Percentiles rank a stretch among this genome's conserved stretches.
These are phyloP conservation scores for Propithecus coquereli DNA, from an alignment of 2,113 vertebrate genomes.

Conservation along the genomic window DNA sequence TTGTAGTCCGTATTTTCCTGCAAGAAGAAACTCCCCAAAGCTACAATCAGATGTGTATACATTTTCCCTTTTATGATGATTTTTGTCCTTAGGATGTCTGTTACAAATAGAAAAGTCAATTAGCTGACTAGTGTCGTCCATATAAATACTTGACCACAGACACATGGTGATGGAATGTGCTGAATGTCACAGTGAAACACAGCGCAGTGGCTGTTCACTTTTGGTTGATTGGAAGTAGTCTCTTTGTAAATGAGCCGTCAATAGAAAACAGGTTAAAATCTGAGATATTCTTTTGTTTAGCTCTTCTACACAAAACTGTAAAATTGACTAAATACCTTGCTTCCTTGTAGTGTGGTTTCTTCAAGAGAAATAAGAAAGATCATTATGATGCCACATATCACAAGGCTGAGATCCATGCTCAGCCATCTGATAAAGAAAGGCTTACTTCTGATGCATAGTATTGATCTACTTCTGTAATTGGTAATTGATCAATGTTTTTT, in stretches of 20 bases:
- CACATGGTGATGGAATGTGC: not conserved
- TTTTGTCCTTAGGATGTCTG: not conserved
- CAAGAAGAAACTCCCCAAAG: not conserved
- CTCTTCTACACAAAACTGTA: slow-evolving; percentile 57
- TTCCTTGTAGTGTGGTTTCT: slow-evolving; percentile 99
- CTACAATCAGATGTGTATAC: not conserved
- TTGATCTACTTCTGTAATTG: slow-evolving; percentile 90
- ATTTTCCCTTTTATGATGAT: not conserved
- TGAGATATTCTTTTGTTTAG: slow-evolving; percentile 62
- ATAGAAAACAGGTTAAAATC: slow-evolving; percentile 11
- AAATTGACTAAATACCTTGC: slow-evolving; percentile 88
- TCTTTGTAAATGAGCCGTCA: slow-evolving; percentile 15
- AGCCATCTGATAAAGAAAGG: slow-evolving; percentile 99
- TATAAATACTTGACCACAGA: not conserved
- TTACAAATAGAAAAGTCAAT: slow-evolving; percentile 18
- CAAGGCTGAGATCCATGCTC: slow-evolving; percentile 99
- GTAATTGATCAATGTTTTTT: slow-evolving; percentile 88
- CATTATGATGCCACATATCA: slow-evolving; percentile 96
- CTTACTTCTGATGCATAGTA: slow-evolving; percentile 97
- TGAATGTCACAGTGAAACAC: not conserved
- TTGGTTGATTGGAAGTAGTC: not conserved
- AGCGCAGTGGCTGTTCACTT: not conserved
- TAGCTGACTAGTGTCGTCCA: not conserved
- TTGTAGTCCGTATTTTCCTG: not conserved
- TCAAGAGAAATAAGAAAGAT: slow-evolving; percentile 98